Evolutionary conservation across 2,797 vertebrate species (phyloP), one percentile per base, ranked within the genome.

Genomic region (Schizopygopsis pylzovi): DNA sequence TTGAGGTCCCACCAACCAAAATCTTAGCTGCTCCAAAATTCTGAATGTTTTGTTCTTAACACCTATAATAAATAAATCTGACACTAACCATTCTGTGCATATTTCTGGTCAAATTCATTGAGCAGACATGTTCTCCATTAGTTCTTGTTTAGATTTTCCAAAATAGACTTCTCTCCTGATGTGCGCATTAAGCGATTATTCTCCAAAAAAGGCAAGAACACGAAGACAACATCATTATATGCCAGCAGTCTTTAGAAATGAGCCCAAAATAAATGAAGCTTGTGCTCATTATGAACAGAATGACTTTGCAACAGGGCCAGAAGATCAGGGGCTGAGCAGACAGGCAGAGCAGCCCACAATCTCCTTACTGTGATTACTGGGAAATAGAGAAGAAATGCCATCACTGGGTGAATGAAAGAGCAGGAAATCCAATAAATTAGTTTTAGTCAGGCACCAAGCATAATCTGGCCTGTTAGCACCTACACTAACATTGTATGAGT

Each of bases 351-450:
- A 81, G n/a, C n/a, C 43, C 37, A 83, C 81, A 88, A 77, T 87
- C 85, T 82, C 41, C 78, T 82, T 71, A 65, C 73, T 82, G 45
- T 86, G 86, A 86, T 87, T 87, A 87, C 84, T 61, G 39, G 81
- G 81, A 85, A 88, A 87, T 73, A 79, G 47, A 84, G 82, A 86
- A 71, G 43, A 84, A 87, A 85, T 89, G 79, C 82, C 85, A 87
- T 87, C 54, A 82, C 43, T 75, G 54, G 77, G 67, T 81, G 76
- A 86, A 84, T 82, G 80, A 43, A 70, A 61, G 43, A 77, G 12
- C 11, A 65, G 39, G 79, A 84, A 84, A 73, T 81, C 56, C 79
- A 65, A 49, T 28, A 87, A 84, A 86, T 86, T 61, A 67, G 73
- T 84, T 84, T 88, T 86, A 75, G 76, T 75, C 68, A 61, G 70